Evolutionary conservation across 2,888 invertebrate species (phyloP), one percentile per base, ranked within the genome.

Genomic region (Tinea pellionella): DNA sequence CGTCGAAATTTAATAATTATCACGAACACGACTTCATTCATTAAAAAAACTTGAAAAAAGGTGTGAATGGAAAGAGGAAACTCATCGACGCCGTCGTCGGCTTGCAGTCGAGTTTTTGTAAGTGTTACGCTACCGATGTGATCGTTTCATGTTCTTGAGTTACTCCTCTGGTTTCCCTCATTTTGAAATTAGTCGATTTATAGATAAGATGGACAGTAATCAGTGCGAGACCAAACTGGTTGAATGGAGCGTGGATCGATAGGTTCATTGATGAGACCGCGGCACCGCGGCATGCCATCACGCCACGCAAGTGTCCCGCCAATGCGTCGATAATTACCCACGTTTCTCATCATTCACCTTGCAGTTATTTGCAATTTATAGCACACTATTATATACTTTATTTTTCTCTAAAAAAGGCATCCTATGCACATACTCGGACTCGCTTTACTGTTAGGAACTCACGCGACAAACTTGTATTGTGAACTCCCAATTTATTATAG

Each of bases 21-120:
- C 82, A 77, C 79, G 78, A 81, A 86, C 85, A 87, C 85, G 86
- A 87, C 83, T 86, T 83, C 86, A 85, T 85, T 86, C 83, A 85
- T 75, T 77, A 80, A 80, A 84, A 84, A 86, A 77, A 68, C 68
- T 68, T 63, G 71, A 75, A 87, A 87, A 87, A 87, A 87, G 80
- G 86, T 85, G 84, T 87, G 87, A 87, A 87, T 86, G 86, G 75
- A 81, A 74, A 76, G 78, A 77, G 80, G 80, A 79, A 78, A 80
- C 76, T 70, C 77, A 72, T 72, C 71, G 69, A 65, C 64, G 67
- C 69, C 77, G 72, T 72, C 71, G 69, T 65, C 64, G 67, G 63
- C 65, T 24, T 66, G 66, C 65, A 67, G 63, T 63, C 67, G 73
- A 74, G 74, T 80, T 85, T 84, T 85, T 84, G 78, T 78, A 69